Evolutionary conservation across 2,888 invertebrate species (phyloP).

Genomic region (Diarsia brunnea): DNA sequence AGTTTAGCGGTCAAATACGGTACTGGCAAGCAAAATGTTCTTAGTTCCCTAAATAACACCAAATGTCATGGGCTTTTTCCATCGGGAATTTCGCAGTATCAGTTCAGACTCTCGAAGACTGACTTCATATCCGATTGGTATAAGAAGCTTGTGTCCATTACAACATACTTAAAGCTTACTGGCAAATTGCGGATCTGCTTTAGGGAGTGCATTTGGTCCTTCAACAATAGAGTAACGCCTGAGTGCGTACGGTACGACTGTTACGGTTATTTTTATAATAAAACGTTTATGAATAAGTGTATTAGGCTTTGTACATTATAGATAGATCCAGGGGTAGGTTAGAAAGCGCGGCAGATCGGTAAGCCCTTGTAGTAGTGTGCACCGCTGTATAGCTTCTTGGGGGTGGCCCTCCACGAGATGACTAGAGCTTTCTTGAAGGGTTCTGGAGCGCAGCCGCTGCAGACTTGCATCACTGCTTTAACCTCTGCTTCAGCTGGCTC

Average conservation of each 20-base stretch:
- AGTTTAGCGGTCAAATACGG: no score
- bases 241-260: conserved; percentile 1
- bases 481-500: conserved; percentile 96
- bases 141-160: not conserved
- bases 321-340: conserved; percentile 61
- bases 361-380: conserved; percentile 93
- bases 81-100: not conserved
- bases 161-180: not conserved
- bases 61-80: not conserved
- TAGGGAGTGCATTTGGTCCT: not conserved
- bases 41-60: not conserved
- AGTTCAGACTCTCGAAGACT: not conserved
- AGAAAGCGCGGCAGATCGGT: conserved; percentile 92
- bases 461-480: conserved; percentile 94
- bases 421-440: conserved; percentile 95
- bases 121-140: not conserved
- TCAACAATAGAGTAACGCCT: not conserved
- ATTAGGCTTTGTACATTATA: conserved; percentile 62
- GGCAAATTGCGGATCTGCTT: not conserved
- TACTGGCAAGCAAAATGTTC: not conserved
- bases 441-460: conserved; percentile 94
- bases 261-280: not conserved
- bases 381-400: conserved; percentile 94
- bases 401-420: conserved; percentile 93
- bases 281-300: conserved; percentile 35